A percentile compares a stretch with the other conserved stretches of the same genome.
These are phyloP conservation scores for Distichodus sexfasciatus DNA, from an alignment of 2,797 vertebrate species.

Conservation along the genomic window DNA sequence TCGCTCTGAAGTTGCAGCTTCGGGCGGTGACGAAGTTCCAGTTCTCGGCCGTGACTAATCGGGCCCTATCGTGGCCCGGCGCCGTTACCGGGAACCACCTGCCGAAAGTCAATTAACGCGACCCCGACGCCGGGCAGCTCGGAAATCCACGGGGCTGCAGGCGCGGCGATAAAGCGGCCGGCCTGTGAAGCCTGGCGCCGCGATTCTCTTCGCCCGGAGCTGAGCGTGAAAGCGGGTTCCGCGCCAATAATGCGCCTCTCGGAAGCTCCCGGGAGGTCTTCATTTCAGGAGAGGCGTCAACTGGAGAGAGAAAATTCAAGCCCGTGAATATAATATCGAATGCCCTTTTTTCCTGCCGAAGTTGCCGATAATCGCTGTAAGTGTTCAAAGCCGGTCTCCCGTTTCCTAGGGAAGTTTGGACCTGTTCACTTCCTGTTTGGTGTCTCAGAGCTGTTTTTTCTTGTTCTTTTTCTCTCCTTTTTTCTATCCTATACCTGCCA, in stretches of 20 bases:
- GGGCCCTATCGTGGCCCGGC: constrained; percentile 54
- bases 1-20: no score
- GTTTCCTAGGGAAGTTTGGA: no score
- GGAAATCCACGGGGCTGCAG: constrained; percentile 74
- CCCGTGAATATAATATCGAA: no score
- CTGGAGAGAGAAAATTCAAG: background rate
- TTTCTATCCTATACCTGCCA: no score
- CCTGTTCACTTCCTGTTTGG: no score
- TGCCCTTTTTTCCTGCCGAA: no score
- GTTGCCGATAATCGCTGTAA: no score
- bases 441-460: no score
- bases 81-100: constrained; percentile 67
- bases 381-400: no score
- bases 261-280: constrained; percentile 13
- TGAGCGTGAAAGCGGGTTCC: constrained; percentile 64
- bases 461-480: no score
- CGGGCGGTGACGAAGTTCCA: no score
- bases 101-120: constrained; percentile 80
- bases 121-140: constrained; percentile 69
- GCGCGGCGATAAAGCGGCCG: constrained; percentile 72
- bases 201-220: constrained; percentile 74
- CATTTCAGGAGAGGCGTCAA: constrained; percentile 14
- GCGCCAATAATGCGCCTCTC: constrained; percentile 49
- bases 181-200: constrained; percentile 64
- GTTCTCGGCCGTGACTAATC: constrained; percentile 62